Evolutionary conservation across 2,113 vertebrate genomes (phyloP), one percentile per base, ranked within the genome.

Genomic region (Solea senegalensis): DNA sequence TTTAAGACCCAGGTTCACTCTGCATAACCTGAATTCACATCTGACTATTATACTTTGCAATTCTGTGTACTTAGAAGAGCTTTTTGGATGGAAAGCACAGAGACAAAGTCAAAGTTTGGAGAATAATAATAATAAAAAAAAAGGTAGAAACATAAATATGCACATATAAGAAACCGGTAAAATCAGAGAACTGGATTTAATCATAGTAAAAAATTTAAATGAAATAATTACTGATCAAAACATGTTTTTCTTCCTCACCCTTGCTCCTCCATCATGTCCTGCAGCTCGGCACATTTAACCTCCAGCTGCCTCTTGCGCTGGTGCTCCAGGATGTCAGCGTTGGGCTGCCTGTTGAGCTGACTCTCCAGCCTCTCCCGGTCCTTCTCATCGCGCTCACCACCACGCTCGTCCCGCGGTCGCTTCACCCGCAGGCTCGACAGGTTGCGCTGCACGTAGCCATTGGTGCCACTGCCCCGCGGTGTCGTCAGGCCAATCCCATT

Each of bases 231-330:
- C 34, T 34, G 5, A 34, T 6, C 34, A 34, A 34, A 34, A 4
- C 34, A 34, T 13, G 45, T 13, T 48, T 48, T 14, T 46, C 4
- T 44, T 3, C 58, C 90, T 92, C 65, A 97, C 96, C 96, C 96
- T 72, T 97, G 96, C 87, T 97, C 95, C 90, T 96, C 96, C 96
- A 97, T 97, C 95, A 97, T 96, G 91, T 97, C 96, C 87, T 96
- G 95, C 83, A 97, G 93, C 87, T 97, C 95, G 5, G 96, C 95
- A 91, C 96, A 97, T 88, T 96, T 95, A 80, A 97, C 94, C 92
- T 97, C 96, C 86, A 97, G 94, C 90, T 96, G 95, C 80, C 96
- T 93, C 92, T 97, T 97, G 60, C 96, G 91, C 80, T 97, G 96
- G 87, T 97, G 96, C 89, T 97, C 96, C 90, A 97, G 94, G 90